Percentiles rank a stretch among this genome's conserved stretches.
Conservation (phyloP, 2,888 invertebrate genomes). For the Melanophora roralis region DNA sequence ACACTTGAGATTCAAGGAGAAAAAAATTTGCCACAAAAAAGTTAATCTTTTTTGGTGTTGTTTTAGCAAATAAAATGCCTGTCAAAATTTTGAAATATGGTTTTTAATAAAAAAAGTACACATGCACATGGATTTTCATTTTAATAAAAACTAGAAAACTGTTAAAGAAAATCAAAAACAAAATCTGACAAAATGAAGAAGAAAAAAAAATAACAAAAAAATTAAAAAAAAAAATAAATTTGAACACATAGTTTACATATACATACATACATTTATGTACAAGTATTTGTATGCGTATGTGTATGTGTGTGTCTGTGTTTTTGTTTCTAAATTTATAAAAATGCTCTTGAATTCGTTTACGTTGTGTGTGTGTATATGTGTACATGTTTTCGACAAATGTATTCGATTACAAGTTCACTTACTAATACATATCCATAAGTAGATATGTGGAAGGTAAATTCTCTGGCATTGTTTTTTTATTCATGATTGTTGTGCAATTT, state of each 20-base stretch:
- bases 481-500: background rate
- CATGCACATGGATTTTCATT: background rate
- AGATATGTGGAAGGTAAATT: no score
- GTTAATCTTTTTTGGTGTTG: conserved; percentile 29
- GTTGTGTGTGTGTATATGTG: background rate
- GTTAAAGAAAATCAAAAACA: background rate
- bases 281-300: no score
- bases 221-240: background rate
- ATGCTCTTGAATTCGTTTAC: no score
- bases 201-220: background rate
- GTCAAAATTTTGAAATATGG: conserved; percentile 61
- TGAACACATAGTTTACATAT: no score
- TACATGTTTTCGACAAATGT: background rate
- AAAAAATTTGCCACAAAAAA: conserved; percentile 13
- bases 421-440: no score
- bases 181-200: conserved; percentile 3
- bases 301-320: no score
- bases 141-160: conserved; percentile 9
- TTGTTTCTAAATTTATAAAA: no score
- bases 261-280: no score
- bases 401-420: no score
- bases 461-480: background rate
- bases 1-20: conserved; percentile 6
- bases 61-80: conserved; percentile 58
- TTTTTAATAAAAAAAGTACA: conserved; percentile 44